phyloP scores from a whole-genome alignment of 2,113 vertebrate genomes.

The Sapajus apella region DNA sequence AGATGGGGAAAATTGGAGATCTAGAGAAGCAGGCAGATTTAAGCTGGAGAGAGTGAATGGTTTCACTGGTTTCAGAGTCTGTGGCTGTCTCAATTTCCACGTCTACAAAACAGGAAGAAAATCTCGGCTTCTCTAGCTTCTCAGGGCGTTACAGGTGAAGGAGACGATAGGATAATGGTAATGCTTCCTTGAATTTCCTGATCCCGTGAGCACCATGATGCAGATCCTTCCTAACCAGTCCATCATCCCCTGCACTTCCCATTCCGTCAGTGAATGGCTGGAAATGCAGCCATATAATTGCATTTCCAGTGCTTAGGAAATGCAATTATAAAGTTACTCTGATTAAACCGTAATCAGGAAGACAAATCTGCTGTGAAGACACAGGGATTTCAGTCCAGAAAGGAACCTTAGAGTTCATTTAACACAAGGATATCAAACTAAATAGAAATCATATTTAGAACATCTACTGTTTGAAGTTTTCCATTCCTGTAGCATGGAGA shows the following conservation, averaged over 20 bases:
- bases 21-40: neutral
- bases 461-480: neutral
- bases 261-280: neutral
- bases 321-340: neutral
- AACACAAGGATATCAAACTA: neutral
- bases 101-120: neutral
- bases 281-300: too few species aligned
- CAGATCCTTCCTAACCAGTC: neutral
- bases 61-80: neutral
- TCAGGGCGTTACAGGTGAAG: neutral
- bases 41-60: neutral
- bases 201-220: neutral
- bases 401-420: neutral
- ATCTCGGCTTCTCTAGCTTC: neutral
- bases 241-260: neutral
- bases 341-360: neutral
- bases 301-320: neutral
- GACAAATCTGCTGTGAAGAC: neutral
- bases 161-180: too few species aligned
- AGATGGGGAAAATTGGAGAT: neutral
- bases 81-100: neutral
- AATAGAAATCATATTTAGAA: neutral
- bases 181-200: neutral
- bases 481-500: neutral
- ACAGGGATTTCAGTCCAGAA: neutral